Percentiles rank a stretch among this genome's conserved stretches.
These are phyloP conservation scores for Abramis brama DNA, from an alignment of 2,113 vertebrate species.

Conservation along the genomic window DNA sequence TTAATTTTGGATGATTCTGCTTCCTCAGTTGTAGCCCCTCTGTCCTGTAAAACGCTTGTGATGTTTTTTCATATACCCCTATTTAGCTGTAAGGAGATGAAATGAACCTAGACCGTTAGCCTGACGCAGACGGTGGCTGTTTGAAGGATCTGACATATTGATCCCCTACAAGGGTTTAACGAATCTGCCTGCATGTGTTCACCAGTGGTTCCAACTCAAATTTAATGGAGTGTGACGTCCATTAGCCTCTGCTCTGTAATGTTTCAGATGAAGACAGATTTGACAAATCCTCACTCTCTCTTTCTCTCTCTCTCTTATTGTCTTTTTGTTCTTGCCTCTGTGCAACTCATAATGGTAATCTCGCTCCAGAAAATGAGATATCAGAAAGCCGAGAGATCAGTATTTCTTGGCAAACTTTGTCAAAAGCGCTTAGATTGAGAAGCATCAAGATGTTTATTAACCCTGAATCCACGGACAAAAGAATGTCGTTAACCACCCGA, in stretches of 20 bases:
- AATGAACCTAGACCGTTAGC: conserved; percentile 42
- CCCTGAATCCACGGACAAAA: too few relatives aligned
- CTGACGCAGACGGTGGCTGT: conserved; percentile 18
- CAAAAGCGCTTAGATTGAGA: too few relatives aligned
- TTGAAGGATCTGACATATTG: conserved; percentile 46
- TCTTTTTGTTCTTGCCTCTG: conserved; percentile 2
- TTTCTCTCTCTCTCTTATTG: background rate
- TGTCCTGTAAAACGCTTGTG: background rate
- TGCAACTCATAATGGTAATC: background rate
- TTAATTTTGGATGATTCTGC: background rate
- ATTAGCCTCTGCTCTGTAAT: conserved; percentile 49
- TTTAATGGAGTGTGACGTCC: conserved; percentile 46
- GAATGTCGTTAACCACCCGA: too few relatives aligned
- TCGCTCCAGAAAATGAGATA: background rate
- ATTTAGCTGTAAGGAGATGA: conserved; percentile 27
- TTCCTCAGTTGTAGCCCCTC: background rate
- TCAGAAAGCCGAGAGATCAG: too few relatives aligned
- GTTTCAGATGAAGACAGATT: conserved; percentile 45
- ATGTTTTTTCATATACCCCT: background rate
- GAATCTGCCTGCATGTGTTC: conserved; percentile 45
- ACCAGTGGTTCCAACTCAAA: conserved; percentile 24
- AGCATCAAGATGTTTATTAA: too few relatives aligned
- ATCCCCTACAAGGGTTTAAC: conserved; percentile 50
- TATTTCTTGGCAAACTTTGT: too few relatives aligned
- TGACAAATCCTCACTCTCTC: conserved; percentile 22